Percentiles rank a stretch among this genome's conserved stretches.
phyloP scores from a whole-genome alignment of 1,140 invertebrate genomes.

The Physella acuta region DNA sequence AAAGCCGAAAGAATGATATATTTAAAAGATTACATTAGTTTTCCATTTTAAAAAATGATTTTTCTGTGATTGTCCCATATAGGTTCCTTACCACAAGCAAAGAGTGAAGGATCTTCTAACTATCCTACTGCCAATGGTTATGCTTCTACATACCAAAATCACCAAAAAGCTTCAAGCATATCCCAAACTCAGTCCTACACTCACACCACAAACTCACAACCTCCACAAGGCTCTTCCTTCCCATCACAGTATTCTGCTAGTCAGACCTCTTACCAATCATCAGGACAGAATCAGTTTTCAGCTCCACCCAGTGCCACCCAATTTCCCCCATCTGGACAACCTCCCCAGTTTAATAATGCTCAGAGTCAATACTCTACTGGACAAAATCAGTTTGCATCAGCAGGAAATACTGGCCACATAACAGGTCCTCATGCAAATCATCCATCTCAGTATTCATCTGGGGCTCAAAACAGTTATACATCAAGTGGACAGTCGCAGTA shows the following conservation, averaged over 20 bases:
- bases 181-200: conserved; percentile 21
- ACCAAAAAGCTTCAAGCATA: conserved; percentile 20
- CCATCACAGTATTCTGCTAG: conserved; percentile 25
- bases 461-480: conserved; percentile 37
- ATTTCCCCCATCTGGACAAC: conserved; percentile 18
- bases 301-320: conserved; percentile 5
- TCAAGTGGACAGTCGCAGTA: conserved; percentile 27
- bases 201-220: conserved; percentile 25
- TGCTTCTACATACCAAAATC: conserved; percentile 23
- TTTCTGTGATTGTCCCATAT: conserved; percentile 5
- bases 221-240: conserved; percentile 14
- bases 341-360: conserved; percentile 36
- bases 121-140: conserved; percentile 29
- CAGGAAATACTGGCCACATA: conserved; percentile 5
- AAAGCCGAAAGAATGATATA: no score
- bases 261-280: conserved; percentile 23
- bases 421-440: conserved; percentile 17
- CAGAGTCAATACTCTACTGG: conserved; percentile 44
- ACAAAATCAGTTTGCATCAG: conserved; percentile 33
- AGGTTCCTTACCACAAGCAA: conserved; percentile 44
- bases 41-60: no score
- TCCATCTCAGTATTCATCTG: conserved; percentile 19
- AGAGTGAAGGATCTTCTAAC: conserved; percentile 27
- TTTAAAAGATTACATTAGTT: no score
- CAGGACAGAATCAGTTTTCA: conserved; percentile 24